Evolutionary conservation across 2,797 vertebrate genomes (phyloP).

Genomic region (Gymnodraco acuticeps): DNA sequence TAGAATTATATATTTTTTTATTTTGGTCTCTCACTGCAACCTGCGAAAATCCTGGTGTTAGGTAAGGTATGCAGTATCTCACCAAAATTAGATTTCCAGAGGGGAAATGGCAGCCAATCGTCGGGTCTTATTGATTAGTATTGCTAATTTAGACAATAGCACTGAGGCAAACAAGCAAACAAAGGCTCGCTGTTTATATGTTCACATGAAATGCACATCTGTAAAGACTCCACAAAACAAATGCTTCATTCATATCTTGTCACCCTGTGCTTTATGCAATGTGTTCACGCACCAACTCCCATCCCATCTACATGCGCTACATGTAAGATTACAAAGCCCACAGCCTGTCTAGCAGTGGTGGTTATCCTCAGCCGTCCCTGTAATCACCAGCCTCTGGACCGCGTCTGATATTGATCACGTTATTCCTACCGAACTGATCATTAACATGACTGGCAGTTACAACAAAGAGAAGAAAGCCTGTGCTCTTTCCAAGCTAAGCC

Average conservation of each 20-base stretch:
- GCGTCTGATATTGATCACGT: slow-evolving; percentile 81
- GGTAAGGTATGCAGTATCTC: background rate
- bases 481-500: slow-evolving; percentile 70
- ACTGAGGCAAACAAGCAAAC: background rate
- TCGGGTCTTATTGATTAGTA: background rate
- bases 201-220: slow-evolving; percentile 25
- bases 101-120: slow-evolving; percentile 20
- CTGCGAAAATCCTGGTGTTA: background rate
- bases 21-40: background rate
- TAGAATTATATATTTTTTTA: background rate
- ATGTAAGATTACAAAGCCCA: slow-evolving; percentile 36
- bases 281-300: slow-evolving; percentile 29
- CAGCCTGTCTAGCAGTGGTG: slow-evolving; percentile 44
- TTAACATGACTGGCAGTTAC: slow-evolving; percentile 81
- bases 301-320: slow-evolving; percentile 26
- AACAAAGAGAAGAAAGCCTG: slow-evolving; percentile 78
- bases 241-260: slow-evolving; percentile 14
- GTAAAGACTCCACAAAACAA: slow-evolving; percentile 13
- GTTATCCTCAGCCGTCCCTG: slow-evolving; percentile 63
- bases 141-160: background rate
- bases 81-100: slow-evolving; percentile 3
- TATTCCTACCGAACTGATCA: slow-evolving; percentile 79
- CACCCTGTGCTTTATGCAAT: slow-evolving; percentile 18
- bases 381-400: slow-evolving; percentile 75
- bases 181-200: background rate